Evolutionary conservation across 2,113 vertebrate species (phyloP).

Genomic region (Gymnocephalus cernua): DNA sequence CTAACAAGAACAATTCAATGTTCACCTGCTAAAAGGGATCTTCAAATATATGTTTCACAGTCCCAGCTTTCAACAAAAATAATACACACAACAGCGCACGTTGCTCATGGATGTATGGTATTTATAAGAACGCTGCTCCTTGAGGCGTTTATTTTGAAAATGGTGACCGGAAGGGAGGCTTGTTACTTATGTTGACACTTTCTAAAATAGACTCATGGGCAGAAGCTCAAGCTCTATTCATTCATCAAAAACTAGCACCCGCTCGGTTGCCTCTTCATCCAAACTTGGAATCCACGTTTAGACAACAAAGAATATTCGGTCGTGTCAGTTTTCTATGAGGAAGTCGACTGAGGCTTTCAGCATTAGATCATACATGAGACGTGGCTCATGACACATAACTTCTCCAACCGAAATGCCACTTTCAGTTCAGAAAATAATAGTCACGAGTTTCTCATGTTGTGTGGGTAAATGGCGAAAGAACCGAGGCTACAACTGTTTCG

Average conservation of each 20-base stretch:
- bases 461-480: not conserved
- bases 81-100: not conserved
- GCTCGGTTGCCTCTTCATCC: not conserved
- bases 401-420: slow-evolving; percentile 11
- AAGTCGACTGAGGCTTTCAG: slow-evolving; percentile 33
- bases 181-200: slow-evolving; percentile 1
- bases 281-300: not conserved
- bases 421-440: slow-evolving; percentile 5
- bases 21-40: not conserved
- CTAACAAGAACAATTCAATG: not conserved
- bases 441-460: not conserved
- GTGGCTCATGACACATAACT: slow-evolving; percentile 66
- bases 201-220: slow-evolving; percentile 6
- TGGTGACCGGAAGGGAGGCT: slow-evolving; percentile 48
- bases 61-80: not conserved
- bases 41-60: not conserved
- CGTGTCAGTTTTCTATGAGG: slow-evolving; percentile 20
- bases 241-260: slow-evolving; percentile 51
- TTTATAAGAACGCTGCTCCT: not conserved
- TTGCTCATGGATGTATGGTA: too few species aligned
- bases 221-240: slow-evolving; percentile 54
- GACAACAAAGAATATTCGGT: not conserved
- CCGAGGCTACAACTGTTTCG: not conserved
- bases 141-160: slow-evolving; percentile 63
- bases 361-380: slow-evolving; percentile 62